phyloP scores from a whole-genome alignment of 2,113 vertebrate species.

The Embiotoca jacksoni region DNA sequence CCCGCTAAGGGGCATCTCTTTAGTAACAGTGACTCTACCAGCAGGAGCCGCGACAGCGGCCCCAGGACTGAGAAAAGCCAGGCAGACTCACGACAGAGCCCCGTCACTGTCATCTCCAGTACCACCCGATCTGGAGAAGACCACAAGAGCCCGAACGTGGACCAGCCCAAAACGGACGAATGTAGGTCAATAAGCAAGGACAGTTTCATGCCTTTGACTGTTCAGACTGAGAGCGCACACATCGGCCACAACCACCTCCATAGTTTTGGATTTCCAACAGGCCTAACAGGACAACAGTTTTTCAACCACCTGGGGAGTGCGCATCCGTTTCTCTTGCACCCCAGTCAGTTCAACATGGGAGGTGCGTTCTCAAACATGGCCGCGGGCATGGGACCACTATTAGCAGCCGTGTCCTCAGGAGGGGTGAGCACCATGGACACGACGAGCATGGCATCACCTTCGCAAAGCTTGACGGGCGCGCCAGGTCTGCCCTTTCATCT shows the following conservation, averaged over 20 bases:
- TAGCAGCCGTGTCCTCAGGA: constrained; percentile 93
- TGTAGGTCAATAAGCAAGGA: constrained; percentile 89
- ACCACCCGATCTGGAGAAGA: constrained; percentile 90
- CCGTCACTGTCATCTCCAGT: constrained; percentile 93
- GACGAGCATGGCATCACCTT: constrained; percentile 88
- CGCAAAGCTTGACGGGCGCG: constrained; percentile 90
- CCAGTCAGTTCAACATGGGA: constrained; percentile 96
- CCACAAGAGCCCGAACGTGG: constrained; percentile 88
- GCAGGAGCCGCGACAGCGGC: constrained; percentile 82
- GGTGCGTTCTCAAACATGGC: constrained; percentile 96
- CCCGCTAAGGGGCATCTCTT: constrained; percentile 83
- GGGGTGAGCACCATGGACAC: constrained; percentile 91
- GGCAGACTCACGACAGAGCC: constrained; percentile 94
- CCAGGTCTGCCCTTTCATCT: constrained; percentile 94
- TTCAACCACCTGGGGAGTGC: constrained; percentile 91
- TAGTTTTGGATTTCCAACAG: constrained; percentile 92
- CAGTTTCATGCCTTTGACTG: constrained; percentile 89
- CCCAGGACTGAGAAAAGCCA: constrained; percentile 87
- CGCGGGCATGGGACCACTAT: constrained; percentile 93
- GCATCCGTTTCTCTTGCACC: constrained; percentile 95
- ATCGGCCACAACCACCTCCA: constrained; percentile 90
- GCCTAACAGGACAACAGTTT: constrained; percentile 94
- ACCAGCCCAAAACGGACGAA: constrained; percentile 89
- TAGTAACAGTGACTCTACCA: constrained; percentile 68
- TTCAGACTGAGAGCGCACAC: constrained; percentile 93